Conservation (phyloP, 2,888 invertebrate genomes). For the Phoenoteleia sp. region DNA sequence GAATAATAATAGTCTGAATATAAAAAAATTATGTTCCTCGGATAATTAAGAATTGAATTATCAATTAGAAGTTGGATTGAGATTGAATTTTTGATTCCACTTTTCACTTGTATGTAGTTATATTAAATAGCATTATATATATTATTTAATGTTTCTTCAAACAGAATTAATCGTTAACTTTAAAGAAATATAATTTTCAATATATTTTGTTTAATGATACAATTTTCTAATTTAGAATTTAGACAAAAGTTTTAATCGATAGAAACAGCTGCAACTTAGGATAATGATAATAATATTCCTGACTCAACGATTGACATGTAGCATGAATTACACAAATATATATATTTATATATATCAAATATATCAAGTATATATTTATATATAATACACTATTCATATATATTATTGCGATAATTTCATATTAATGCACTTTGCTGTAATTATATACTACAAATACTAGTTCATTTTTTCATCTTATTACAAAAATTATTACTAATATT, state of each 20-base stretch:
- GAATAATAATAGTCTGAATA: no score
- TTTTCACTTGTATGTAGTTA: conserved; percentile 7
- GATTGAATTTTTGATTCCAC: conserved; percentile 39
- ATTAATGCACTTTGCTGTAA: background rate
- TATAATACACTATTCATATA: no score
- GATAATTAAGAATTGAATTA: conserved; percentile 26
- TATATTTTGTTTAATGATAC: conserved; percentile 33
- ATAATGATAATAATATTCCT: conserved; percentile 8
- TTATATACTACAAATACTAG: no score
- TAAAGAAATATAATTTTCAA: conserved; percentile 34
- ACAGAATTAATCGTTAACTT: no score
- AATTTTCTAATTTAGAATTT: conserved; percentile 19
- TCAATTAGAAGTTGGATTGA: no score
- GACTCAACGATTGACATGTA: conserved; percentile 25
- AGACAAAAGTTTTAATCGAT: conserved; percentile 29
- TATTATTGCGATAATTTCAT: no score
- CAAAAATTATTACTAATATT: no score
- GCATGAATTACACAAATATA: conserved; percentile 41
- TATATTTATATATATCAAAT: conserved; percentile 1
- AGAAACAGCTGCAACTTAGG: background rate
- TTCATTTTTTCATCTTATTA: no score
- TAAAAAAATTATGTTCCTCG: background rate
- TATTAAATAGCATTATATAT: conserved; percentile 19
- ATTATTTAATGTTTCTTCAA: no score
- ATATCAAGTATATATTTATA: no score